These are phyloP conservation scores for Limnothrissa miodon DNA, from an alignment of 2,113 vertebrate genomes.

Conservation along the genomic window DNA sequence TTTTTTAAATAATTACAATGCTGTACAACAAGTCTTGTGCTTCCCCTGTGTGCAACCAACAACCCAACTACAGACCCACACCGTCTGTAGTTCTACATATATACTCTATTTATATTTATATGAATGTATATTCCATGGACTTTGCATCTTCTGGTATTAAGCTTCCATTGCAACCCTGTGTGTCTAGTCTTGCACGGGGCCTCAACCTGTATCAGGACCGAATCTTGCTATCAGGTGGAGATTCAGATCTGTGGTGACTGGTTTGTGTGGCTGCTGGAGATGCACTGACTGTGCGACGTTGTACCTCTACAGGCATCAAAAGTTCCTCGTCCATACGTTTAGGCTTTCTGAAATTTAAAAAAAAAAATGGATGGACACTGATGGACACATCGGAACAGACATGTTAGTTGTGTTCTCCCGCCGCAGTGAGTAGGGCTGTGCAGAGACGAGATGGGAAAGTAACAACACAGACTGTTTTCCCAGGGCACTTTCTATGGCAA, in stretches of 20 bases:
- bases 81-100: slow-evolving; percentile 49
- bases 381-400: background rate
- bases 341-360: background rate
- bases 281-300: background rate
- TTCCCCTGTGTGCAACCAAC: slow-evolving; percentile 75
- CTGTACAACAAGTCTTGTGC: slow-evolving; percentile 91
- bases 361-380: background rate
- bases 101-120: slow-evolving; percentile 47
- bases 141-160: slow-evolving; percentile 12
- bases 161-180: slow-evolving; percentile 19
- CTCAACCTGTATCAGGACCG: background rate
- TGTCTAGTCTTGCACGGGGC: background rate
- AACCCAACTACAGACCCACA: slow-evolving; percentile 64
- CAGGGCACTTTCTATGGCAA: background rate
- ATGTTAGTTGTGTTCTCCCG: background rate
- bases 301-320: background rate
- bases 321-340: background rate
- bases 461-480: background rate
- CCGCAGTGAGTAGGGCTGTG: background rate
- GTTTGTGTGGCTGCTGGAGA: background rate
- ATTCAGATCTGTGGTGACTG: background rate
- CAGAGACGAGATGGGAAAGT: background rate
- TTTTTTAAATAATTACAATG: slow-evolving; percentile 84
- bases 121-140: slow-evolving; percentile 11
- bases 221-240: background rate